phyloP scores from a whole-genome alignment of 2,113 vertebrate species.

The Muntiacus reevesi region DNA sequence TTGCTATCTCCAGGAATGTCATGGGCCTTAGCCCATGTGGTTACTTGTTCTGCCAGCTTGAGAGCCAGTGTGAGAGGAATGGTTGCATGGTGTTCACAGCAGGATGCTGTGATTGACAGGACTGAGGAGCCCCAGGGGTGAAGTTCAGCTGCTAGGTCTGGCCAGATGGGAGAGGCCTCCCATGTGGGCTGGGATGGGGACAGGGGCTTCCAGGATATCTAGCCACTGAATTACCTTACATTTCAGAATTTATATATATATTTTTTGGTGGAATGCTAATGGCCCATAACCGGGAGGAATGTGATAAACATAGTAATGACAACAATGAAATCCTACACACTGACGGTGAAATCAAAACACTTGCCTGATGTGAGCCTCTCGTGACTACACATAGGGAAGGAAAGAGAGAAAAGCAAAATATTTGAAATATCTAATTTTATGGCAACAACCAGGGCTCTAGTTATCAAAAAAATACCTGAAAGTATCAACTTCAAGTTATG shows the following conservation, averaged over 20 bases:
- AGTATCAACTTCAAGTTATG: slow-evolving; percentile 15
- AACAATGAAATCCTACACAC: slow-evolving; percentile 66
- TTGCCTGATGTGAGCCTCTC: slow-evolving; percentile 44
- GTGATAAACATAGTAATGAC: slow-evolving; percentile 66
- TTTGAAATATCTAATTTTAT: slow-evolving; percentile 52
- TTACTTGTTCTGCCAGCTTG: slow-evolving; percentile 40
- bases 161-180: slow-evolving; percentile 78
- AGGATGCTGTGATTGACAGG: slow-evolving; percentile 79
- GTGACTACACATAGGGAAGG: neutral
- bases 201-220: slow-evolving; percentile 23
- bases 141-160: slow-evolving; percentile 79
- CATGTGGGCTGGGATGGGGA: neutral
- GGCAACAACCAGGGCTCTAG: neutral
- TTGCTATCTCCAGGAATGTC: slow-evolving; percentile 61
- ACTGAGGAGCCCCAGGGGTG: slow-evolving; percentile 68
- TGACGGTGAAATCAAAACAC: slow-evolving; percentile 56
- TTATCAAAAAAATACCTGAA: slow-evolving; percentile 28
- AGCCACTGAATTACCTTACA: slow-evolving; percentile 46
- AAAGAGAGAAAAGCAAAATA: slow-evolving; percentile 53
- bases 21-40: slow-evolving; percentile 43
- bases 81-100: slow-evolving; percentile 76
- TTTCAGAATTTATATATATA: slow-evolving; percentile 64
- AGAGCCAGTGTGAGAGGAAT: slow-evolving; percentile 53
- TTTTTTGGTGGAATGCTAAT: slow-evolving; percentile 63
- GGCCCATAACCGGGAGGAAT: slow-evolving; percentile 63